Evolutionary conservation across 2,888 invertebrate genomes (phyloP).

Genomic region (Hecatera dysodea): DNA sequence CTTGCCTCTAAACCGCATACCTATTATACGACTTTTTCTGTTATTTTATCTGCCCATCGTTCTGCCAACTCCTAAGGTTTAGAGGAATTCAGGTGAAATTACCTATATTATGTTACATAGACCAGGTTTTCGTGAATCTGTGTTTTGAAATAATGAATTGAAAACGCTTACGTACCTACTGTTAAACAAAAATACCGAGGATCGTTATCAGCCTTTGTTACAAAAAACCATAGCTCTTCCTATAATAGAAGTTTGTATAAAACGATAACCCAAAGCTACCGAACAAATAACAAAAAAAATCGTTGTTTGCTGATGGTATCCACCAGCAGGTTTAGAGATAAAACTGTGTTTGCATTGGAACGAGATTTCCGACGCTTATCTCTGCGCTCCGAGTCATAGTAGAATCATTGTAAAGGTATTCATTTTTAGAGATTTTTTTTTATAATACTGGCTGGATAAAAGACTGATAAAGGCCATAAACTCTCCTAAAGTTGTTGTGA

Average conservation of each 20-base stretch:
- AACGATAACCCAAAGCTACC: constrained; percentile 35
- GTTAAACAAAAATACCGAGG: background rate
- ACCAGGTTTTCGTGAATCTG: background rate
- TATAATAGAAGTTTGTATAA: background rate
- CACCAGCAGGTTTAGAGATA: constrained; percentile 52
- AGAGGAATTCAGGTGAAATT: background rate
- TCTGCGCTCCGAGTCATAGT: constrained; percentile 30
- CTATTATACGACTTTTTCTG: background rate
- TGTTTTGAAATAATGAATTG: background rate
- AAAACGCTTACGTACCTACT: background rate
- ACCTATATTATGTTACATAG: too few species aligned
- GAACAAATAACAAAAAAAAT: constrained; percentile 41
- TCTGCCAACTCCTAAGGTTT: background rate
- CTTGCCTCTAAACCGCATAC: too few species aligned
- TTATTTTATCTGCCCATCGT: too few species aligned
- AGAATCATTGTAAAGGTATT: constrained; percentile 13
- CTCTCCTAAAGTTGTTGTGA: background rate
- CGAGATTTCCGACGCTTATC: constrained; percentile 60
- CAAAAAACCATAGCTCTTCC: constrained; percentile 7
- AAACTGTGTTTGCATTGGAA: constrained; percentile 51
- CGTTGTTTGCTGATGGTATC: constrained; percentile 44
- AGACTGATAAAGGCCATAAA: background rate
- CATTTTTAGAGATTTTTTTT: constrained; percentile 8
- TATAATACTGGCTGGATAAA: background rate
- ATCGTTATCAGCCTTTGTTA: constrained; percentile 12